Conservation (phyloP, 92 coral and sea anemone genomes). For the Ricordea florida region DNA sequence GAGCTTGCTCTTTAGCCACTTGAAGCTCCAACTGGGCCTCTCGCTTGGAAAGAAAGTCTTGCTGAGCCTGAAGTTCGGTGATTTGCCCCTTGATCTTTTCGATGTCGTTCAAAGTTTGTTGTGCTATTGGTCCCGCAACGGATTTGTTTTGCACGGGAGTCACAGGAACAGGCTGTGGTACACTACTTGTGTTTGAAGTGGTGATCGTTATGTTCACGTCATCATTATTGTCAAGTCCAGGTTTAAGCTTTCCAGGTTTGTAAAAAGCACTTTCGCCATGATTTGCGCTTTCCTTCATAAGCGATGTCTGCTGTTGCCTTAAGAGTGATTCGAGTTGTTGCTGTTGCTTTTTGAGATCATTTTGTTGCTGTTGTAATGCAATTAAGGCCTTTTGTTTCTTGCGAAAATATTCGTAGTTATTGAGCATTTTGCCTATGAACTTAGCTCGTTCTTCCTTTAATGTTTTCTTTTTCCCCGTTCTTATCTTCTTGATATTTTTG, state of each 20-base stretch:
- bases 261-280: not conserved
- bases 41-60: constrained; percentile 16
- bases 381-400: constrained; percentile 52
- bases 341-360: constrained; percentile 47
- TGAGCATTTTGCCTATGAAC: constrained; percentile 67
- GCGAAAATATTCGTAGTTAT: constrained; percentile 65
- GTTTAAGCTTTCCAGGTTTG: not conserved
- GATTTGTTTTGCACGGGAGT: not conserved
- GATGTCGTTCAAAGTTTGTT: constrained; percentile 4
- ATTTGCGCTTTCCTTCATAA: not conserved
- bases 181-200: constrained; percentile 6
- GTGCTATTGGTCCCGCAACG: not conserved
- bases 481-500: not conserved
- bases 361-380: constrained; percentile 47
- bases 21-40: constrained; percentile 21
- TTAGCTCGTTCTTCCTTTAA: constrained; percentile 36
- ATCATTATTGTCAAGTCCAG: not conserved
- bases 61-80: constrained; percentile 32
- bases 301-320: not conserved
- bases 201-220: constrained; percentile 32
- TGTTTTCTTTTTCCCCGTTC: not conserved
- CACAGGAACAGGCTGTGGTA: constrained; percentile 13
- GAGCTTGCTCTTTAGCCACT: constrained; percentile 29
- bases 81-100: constrained; percentile 34
- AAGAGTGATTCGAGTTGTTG: constrained; percentile 19